Conservation (phyloP, 2,113 vertebrate species). For the Edolisoma coerulescens region DNA sequence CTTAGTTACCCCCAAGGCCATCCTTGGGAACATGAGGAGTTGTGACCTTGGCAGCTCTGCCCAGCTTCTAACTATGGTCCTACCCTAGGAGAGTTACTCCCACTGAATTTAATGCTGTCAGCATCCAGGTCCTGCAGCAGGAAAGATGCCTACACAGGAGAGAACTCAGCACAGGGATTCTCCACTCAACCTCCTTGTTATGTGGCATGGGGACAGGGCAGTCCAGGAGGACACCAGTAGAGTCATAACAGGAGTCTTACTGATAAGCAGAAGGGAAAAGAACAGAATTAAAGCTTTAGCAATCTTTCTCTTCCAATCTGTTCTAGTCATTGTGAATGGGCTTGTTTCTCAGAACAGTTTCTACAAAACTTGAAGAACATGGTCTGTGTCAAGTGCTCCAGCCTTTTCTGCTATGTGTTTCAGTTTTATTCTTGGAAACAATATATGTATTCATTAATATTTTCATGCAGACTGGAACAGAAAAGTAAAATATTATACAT, state of each 20-base stretch:
- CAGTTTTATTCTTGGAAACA: background rate
- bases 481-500: background rate
- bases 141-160: background rate
- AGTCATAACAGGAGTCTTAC: background rate
- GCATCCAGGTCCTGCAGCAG: background rate
- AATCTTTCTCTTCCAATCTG: background rate
- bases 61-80: background rate
- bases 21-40: background rate
- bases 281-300: background rate
- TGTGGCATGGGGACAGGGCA: background rate
- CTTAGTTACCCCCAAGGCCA: background rate
- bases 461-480: background rate
- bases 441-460: background rate
- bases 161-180: background rate
- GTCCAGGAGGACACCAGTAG: background rate
- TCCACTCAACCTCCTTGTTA: fast-evolving
- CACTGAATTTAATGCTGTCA: fast-evolving
- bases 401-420: background rate
- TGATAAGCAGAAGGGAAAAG: background rate
- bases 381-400: background rate
- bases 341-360: background rate
- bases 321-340: background rate
- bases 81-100: background rate
- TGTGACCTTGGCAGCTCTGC: background rate
- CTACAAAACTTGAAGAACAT: background rate